These are phyloP conservation scores for Australoheros scitulus DNA, from an alignment of 2,113 vertebrate species.

Conservation along the genomic window DNA sequence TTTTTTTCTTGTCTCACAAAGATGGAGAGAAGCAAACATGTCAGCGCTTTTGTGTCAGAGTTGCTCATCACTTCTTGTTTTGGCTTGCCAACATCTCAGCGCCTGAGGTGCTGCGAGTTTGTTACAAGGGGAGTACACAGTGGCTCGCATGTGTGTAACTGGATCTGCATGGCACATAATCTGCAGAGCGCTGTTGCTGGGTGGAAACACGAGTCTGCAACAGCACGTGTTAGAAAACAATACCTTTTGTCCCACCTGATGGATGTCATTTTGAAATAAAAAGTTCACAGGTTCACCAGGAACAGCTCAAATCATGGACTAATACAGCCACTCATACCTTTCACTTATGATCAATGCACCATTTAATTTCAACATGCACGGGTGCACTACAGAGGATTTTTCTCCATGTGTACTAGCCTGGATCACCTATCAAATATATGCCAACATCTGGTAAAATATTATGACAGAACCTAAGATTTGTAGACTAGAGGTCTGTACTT, in stretches of 20 bases:
- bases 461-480: constrained; percentile 31
- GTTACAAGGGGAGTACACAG: constrained; percentile 56
- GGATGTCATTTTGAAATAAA: neutral
- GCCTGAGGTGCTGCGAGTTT: constrained; percentile 48
- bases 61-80: constrained; percentile 70
- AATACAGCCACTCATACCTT: neutral
- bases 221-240: neutral
- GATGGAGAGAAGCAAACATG: constrained; percentile 42
- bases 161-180: constrained; percentile 41
- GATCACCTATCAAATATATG: constrained; percentile 11
- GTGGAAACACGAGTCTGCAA: constrained; percentile 23
- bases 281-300: neutral
- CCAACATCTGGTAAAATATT: constrained; percentile 27
- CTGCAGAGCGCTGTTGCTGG: constrained; percentile 20
- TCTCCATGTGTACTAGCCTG: neutral
- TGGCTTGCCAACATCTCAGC: constrained; percentile 55
- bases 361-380: neutral
- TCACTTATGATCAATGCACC: neutral
- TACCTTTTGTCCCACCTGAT: neutral
- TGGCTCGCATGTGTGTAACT: constrained; percentile 34
- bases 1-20: constrained; percentile 32
- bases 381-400: neutral
- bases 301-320: neutral
- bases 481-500: constrained; percentile 6
- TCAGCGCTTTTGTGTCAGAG: constrained; percentile 71